Evolutionary conservation across 2,888 invertebrate species (phyloP).

Genomic region (Drosophila stalkeri): DNA sequence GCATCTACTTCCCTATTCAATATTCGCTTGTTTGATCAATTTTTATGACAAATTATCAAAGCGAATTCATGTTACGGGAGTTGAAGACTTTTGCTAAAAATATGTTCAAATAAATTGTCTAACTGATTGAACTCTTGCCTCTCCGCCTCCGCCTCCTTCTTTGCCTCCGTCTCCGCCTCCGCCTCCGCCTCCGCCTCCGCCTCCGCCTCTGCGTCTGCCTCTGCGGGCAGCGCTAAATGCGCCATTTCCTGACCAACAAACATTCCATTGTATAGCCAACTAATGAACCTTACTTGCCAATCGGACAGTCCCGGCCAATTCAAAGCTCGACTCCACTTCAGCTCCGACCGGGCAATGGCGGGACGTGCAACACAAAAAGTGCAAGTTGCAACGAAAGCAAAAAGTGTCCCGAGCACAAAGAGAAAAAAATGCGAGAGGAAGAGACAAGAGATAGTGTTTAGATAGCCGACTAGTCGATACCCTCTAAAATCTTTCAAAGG

Average conservation of each 20-base stretch:
- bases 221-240: slow-evolving; percentile 40
- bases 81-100: background rate
- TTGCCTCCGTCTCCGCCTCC: too few species aligned
- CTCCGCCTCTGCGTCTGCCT: too few species aligned
- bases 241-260: slow-evolving; percentile 46
- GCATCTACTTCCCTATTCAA: slow-evolving; percentile 65
- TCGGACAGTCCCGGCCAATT: slow-evolving; percentile 3
- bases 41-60: slow-evolving; percentile 76
- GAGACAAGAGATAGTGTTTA: background rate
- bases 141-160: too few species aligned
- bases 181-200: too few species aligned
- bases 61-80: slow-evolving; percentile 4
- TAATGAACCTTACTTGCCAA: slow-evolving; percentile 56
- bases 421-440: slow-evolving; percentile 6
- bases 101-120: slow-evolving; percentile 36
- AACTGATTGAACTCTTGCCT: slow-evolving; percentile 16
- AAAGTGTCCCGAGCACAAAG: slow-evolving; percentile 34
- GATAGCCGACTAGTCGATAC: slow-evolving; percentile 4
- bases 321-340: background rate
- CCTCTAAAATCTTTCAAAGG: background rate
- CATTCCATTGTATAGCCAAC: slow-evolving; percentile 35
- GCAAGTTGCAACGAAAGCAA: slow-evolving; percentile 57
- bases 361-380: slow-evolving; percentile 52
- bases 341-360: background rate
- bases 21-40: slow-evolving; percentile 80